A percentile compares a stretch with the other conserved stretches of the same genome.
These are phyloP conservation scores for Toxotes lorentzi DNA, from an alignment of 2,797 vertebrate genomes.

Conservation along the genomic window DNA sequence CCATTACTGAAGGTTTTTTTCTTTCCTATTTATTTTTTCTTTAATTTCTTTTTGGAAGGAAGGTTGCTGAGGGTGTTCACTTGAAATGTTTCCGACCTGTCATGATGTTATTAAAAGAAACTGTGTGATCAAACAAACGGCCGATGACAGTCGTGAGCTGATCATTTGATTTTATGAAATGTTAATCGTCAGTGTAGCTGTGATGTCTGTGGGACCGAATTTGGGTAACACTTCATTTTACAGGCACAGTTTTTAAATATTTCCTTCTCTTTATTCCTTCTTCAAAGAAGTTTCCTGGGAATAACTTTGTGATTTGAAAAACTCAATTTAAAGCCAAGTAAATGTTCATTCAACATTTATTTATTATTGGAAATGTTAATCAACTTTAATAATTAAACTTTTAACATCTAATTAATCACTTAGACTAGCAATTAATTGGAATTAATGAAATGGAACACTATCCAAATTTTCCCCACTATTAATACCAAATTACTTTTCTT, in stretches of 20 bases:
- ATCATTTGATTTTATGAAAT: background rate
- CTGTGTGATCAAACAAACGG: background rate
- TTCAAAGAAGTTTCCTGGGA: background rate
- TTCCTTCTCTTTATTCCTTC: background rate
- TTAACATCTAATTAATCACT: no score
- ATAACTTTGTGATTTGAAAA: background rate
- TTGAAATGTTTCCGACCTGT: background rate
- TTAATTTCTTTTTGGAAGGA: background rate
- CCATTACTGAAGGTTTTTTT: background rate
- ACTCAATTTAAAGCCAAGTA: background rate
- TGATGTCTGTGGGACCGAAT: no score
- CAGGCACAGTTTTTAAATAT: no score
- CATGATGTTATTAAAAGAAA: background rate
- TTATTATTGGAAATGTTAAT: no score
- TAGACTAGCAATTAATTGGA: no score
- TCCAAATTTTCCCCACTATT: no score
- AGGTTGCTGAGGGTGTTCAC: background rate
- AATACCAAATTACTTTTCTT: no score
- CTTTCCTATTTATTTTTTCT: background rate
- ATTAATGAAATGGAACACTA: no score
- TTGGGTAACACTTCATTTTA: no score
- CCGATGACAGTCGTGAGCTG: background rate
- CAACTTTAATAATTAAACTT: no score
- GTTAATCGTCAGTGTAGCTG: background rate
- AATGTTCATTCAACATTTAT: no score